Conservation (phyloP, 2,113 vertebrate genomes). For the Colinus virginianus region DNA sequence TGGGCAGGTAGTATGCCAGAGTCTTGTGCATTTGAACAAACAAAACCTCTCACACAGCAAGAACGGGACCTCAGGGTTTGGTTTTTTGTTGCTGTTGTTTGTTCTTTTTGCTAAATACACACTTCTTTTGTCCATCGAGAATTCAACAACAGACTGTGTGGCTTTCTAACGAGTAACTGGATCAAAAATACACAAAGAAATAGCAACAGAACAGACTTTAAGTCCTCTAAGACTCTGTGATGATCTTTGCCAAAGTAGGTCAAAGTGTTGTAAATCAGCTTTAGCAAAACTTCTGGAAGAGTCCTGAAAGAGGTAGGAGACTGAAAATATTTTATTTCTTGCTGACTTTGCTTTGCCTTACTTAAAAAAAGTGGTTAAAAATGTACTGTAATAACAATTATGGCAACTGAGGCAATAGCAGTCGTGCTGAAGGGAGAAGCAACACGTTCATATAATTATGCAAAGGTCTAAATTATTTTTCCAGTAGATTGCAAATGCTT, state of each 20-base stretch:
- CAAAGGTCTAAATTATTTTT: slow-evolving; percentile 12
- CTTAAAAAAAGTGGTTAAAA: slow-evolving; percentile 14
- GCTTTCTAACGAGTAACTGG: slow-evolving; percentile 17
- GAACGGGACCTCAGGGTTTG: not conserved
- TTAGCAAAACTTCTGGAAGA: slow-evolving; percentile 30
- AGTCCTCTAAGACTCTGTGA: not conserved
- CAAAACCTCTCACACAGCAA: not conserved
- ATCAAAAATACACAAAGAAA: slow-evolving; percentile 28
- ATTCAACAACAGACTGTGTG: not conserved
- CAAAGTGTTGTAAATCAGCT: not conserved
- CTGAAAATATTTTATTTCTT: slow-evolving; percentile 39
- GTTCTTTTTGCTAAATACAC: not conserved
- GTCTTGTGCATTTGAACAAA: not conserved
- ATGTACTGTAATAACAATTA: slow-evolving; percentile 6
- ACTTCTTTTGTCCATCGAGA: not conserved
- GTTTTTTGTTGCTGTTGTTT: not conserved
- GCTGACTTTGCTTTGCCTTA: not conserved
- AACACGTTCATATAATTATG: not conserved
- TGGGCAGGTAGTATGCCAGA: not conserved
- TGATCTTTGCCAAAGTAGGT: slow-evolving; percentile 39
- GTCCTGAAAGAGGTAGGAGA: slow-evolving; percentile 13
- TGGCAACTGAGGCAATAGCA: slow-evolving; percentile 3
- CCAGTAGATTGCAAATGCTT: not conserved
- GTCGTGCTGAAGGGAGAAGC: slow-evolving; percentile 15
- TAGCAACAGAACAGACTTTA: not conserved